A percentile compares a stretch with the other conserved stretches of the same genome.
phyloP scores from a whole-genome alignment of 2,888 invertebrate genomes.

The Papilio demoleus region DNA sequence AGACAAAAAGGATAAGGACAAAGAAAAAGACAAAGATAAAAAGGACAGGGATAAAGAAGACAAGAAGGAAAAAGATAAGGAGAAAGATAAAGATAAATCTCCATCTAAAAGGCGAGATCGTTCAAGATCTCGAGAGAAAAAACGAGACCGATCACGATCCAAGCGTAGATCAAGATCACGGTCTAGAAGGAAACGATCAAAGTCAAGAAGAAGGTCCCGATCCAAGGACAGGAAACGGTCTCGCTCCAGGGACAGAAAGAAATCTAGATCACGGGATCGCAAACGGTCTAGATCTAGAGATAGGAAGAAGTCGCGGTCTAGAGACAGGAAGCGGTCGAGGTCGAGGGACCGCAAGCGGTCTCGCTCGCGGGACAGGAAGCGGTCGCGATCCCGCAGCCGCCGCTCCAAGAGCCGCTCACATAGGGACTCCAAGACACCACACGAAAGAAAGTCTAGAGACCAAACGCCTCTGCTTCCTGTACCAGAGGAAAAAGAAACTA shows the following conservation, averaged over 20 bases:
- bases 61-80: conserved; percentile 49
- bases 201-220: conserved; percentile 71
- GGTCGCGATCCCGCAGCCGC: conserved; percentile 71
- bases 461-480: conserved; percentile 64
- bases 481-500: conserved; percentile 61
- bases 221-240: conserved; percentile 75
- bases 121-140: conserved; percentile 74
- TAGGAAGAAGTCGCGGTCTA: conserved; percentile 74
- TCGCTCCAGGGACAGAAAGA: conserved; percentile 81
- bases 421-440: conserved; percentile 73
- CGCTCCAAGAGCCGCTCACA: conserved; percentile 74
- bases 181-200: conserved; percentile 75
- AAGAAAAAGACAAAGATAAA: conserved; percentile 42
- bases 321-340: conserved; percentile 76
- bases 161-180: conserved; percentile 85
- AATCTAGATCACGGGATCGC: conserved; percentile 83
- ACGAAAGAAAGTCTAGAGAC: conserved; percentile 70
- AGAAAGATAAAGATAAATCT: conserved; percentile 62
- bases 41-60: conserved; percentile 45
- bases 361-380: conserved; percentile 74
- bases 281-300: conserved; percentile 83
- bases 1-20: conserved; percentile 48
- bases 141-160: conserved; percentile 82
- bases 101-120: conserved; percentile 75
- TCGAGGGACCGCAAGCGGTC: conserved; percentile 76